phyloP scores from a whole-genome alignment of 2,888 invertebrate species.

The Hybos culiciformis region DNA sequence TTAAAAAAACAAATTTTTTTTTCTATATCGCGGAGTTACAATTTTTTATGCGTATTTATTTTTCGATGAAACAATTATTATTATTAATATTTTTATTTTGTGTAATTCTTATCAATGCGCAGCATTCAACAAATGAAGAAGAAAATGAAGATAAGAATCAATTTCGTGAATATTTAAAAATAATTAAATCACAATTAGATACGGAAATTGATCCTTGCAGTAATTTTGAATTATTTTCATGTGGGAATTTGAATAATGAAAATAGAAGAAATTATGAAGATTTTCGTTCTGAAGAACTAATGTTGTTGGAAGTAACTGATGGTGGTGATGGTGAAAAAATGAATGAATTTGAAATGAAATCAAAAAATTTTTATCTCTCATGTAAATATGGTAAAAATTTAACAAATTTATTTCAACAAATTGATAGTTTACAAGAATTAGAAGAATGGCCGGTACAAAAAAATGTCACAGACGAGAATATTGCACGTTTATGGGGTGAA shows the following conservation, averaged over 20 bases:
- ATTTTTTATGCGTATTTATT: too few species aligned
- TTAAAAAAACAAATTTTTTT: too few species aligned
- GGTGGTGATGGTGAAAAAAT: background rate
- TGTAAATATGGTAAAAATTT: background rate
- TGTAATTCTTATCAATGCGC: too few species aligned
- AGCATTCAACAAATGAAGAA: too few species aligned
- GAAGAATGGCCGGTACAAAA: background rate
- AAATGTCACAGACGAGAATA: background rate
- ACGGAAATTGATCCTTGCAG: background rate
- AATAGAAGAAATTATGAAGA: background rate
- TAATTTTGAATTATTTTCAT: background rate
- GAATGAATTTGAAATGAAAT: background rate
- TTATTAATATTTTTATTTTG: too few species aligned
- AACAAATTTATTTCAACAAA: background rate
- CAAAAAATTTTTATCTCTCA: slow-evolving; percentile 1
- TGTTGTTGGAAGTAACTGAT: background rate
- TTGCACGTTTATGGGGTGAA: slow-evolving; percentile 1
- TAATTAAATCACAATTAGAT: background rate
- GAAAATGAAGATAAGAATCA: too few species aligned
- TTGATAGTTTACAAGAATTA: background rate
- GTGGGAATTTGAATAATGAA: background rate
- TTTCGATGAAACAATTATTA: too few species aligned
- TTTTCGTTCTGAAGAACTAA: background rate
- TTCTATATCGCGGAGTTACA: too few species aligned
- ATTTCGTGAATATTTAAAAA: background rate